A percentile compares a stretch with the other conserved stretches of the same genome.
phyloP scores from a whole-genome alignment of 1,140 invertebrate genomes.

The Zophobas atratus region DNA sequence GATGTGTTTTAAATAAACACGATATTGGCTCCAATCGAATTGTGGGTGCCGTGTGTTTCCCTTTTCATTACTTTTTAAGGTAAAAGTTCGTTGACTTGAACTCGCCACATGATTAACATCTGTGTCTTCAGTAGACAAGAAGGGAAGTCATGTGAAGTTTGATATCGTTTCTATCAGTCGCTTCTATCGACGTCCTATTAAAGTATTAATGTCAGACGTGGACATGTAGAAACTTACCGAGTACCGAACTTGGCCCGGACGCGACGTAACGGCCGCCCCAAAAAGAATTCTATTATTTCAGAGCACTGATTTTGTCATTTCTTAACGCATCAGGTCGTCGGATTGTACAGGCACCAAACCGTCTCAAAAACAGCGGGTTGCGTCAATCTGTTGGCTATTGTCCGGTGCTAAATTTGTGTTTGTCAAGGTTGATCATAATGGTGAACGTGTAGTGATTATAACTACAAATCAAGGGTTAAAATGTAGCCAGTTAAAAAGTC shows the following conservation, averaged over 20 bases:
- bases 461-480: neutral
- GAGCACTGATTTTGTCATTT: too few relatives aligned
- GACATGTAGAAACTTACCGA: neutral
- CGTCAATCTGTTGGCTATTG: constrained; percentile 36
- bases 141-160: too few relatives aligned
- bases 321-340: neutral
- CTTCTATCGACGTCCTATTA: too few relatives aligned
- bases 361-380: constrained; percentile 24
- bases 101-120: constrained; percentile 15
- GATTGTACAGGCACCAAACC: constrained; percentile 15
- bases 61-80: neutral
- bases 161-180: too few relatives aligned
- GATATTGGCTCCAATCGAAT: neutral
- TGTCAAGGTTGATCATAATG: constrained; percentile 26
- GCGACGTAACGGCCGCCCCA: too few relatives aligned
- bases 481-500: neutral
- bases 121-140: neutral
- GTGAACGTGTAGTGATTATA: neutral
- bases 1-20: constrained; percentile 6
- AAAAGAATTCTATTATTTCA: too few relatives aligned
- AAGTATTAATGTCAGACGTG: too few relatives aligned
- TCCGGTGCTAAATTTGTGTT: constrained; percentile 24
- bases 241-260: neutral
- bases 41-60: neutral
- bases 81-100: neutral